Evolutionary conservation across 2,797 vertebrate species (phyloP).

Genomic region (Coccyzus lansbergi): DNA sequence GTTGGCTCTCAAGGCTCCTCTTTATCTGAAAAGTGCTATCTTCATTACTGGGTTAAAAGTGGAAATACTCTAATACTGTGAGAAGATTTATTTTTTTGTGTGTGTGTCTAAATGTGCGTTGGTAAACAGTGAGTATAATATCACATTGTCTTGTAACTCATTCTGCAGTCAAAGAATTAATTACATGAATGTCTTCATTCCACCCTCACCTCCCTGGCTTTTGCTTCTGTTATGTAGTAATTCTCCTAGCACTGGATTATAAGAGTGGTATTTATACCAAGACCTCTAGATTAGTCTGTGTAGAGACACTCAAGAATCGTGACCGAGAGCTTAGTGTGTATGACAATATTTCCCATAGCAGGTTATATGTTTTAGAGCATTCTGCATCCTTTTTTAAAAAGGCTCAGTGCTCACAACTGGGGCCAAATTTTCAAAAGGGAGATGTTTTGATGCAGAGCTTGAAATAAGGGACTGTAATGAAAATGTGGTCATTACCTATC

Average conservation of each 20-base stretch:
- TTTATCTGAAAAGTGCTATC: background rate
- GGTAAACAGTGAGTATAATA: background rate
- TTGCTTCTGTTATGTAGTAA: background rate
- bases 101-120: background rate
- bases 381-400: background rate
- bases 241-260: background rate
- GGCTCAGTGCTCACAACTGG: background rate
- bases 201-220: background rate
- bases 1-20: background rate
- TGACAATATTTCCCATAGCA: background rate
- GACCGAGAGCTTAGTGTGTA: background rate
- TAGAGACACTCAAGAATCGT: background rate
- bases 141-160: background rate
- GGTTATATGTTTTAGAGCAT: background rate
- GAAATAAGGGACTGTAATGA: background rate
- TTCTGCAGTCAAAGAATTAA: background rate
- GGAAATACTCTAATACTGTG: constrained; percentile 18
- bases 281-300: background rate
- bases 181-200: background rate
- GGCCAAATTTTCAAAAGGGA: background rate
- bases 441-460: background rate
- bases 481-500: background rate
- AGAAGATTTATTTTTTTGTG: background rate
- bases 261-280: background rate
- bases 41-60: constrained; percentile 27